Evolutionary conservation across 2,797 vertebrate species (phyloP).

Genomic region (Siniperca undulata): DNA sequence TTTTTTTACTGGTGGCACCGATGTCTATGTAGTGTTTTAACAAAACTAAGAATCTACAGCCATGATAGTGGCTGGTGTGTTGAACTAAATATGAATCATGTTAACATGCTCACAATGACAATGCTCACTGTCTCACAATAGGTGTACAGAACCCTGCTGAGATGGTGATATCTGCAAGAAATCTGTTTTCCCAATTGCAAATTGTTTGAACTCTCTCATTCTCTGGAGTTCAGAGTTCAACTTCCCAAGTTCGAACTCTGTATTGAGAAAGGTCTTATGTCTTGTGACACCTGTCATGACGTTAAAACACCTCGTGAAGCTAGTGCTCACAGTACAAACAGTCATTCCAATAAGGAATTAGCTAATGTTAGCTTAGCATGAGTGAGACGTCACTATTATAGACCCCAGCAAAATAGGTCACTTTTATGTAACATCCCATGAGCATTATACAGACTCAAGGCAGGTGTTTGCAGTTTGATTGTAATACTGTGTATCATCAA

Average conservation of each 20-base stretch:
- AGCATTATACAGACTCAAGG: neutral
- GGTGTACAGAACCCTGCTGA: neutral
- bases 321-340: too few species aligned
- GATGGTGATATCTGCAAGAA: neutral
- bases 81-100: neutral
- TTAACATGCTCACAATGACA: neutral
- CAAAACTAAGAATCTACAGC: too few species aligned
- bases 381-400: neutral
- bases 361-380: slow-evolving; percentile 2
- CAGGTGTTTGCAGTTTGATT: neutral
- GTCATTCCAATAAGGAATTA: too few species aligned
- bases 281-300: neutral
- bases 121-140: neutral
- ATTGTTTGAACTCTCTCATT: neutral
- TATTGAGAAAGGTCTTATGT: neutral
- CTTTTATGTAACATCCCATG: neutral
- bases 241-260: neutral
- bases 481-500: neutral
- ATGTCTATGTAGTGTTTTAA: neutral
- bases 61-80: too few species aligned
- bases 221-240: neutral
- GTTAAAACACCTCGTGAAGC: neutral
- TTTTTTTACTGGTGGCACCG: neutral
- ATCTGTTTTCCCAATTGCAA: neutral
- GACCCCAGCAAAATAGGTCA: neutral